These are phyloP conservation scores for Pimpla rufipes DNA, from an alignment of 2,888 invertebrate species.

Conservation along the genomic window DNA sequence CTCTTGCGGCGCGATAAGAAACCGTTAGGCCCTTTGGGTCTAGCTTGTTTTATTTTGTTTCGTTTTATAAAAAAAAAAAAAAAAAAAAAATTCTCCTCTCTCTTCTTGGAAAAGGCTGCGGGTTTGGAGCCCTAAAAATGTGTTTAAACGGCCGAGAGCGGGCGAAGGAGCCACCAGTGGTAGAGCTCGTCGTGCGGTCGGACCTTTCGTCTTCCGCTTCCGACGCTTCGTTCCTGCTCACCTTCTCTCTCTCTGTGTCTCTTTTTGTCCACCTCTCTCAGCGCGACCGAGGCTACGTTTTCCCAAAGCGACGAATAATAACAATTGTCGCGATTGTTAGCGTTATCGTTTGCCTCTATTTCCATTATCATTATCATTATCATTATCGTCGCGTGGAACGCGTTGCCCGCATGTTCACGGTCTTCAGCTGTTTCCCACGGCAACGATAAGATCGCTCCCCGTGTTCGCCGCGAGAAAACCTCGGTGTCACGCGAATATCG, in stretches of 20 bases:
- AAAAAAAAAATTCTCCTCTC: too few species aligned
- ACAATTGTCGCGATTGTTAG: conserved; percentile 68
- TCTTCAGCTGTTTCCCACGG: conserved; percentile 24
- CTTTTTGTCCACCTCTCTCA: conserved; percentile 7
- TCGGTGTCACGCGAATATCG: not conserved
- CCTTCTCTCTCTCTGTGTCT: not conserved
- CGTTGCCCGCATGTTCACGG: conserved; percentile 43
- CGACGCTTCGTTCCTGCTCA: not conserved
- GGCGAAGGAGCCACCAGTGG: conserved; percentile 23
- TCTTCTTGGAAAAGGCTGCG: not conserved
- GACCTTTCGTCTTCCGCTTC: conserved; percentile 29
- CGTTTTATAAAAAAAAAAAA: too few species aligned
- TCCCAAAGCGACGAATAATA: conserved; percentile 46
- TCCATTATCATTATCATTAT: conserved; percentile 63
- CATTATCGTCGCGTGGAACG: conserved; percentile 37
- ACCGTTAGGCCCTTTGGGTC: conserved; percentile 11
- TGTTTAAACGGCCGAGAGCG: not conserved
- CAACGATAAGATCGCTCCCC: conserved; percentile 53
- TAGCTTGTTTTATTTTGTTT: too few species aligned
- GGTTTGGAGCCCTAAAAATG: conserved; percentile 10
- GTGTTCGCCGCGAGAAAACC: not conserved
- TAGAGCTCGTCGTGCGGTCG: conserved; percentile 48
- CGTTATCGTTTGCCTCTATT: conserved; percentile 69
- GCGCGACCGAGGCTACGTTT: conserved; percentile 27
- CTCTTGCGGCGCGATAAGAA: conserved; percentile 31